Conservation (phyloP, 2,113 vertebrate species). For the Maccullochella peelii region DNA sequence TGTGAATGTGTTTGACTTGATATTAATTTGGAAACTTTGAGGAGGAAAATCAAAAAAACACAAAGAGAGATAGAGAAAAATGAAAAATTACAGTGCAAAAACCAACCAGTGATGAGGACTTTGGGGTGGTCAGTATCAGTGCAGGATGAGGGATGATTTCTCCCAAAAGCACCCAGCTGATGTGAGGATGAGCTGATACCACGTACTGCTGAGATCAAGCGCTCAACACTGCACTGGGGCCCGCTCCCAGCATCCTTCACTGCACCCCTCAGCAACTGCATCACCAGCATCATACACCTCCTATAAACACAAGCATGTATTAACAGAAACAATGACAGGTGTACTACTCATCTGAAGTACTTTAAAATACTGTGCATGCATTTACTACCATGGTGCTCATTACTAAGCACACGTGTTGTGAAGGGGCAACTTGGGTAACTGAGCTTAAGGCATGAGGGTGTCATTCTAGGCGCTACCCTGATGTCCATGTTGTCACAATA, state of each 20-base stretch:
- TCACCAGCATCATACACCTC: slow-evolving; percentile 27
- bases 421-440: no score
- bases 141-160: slow-evolving; percentile 1
- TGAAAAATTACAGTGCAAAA: neutral
- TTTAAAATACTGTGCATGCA: neutral
- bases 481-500: neutral
- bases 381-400: neutral
- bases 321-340: neutral
- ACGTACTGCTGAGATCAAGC: slow-evolving; percentile 27
- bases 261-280: slow-evolving; percentile 39
- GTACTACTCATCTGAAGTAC: neutral
- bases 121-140: slow-evolving; percentile 85
- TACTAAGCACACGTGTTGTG: neutral
- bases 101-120: slow-evolving; percentile 92
- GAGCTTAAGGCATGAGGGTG: neutral
- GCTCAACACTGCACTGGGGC: neutral
- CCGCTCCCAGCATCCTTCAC: slow-evolving; percentile 36
- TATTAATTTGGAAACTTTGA: neutral
- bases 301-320: neutral
- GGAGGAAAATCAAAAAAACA: no score
- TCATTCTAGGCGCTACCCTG: neutral
- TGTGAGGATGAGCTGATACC: slow-evolving; percentile 82
- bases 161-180: slow-evolving; percentile 66
- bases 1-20: neutral
- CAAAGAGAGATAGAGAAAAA: neutral